Conservation (phyloP, 53 echinoderm and acorn worm genomes). For the Actinopyga echinites region DNA sequence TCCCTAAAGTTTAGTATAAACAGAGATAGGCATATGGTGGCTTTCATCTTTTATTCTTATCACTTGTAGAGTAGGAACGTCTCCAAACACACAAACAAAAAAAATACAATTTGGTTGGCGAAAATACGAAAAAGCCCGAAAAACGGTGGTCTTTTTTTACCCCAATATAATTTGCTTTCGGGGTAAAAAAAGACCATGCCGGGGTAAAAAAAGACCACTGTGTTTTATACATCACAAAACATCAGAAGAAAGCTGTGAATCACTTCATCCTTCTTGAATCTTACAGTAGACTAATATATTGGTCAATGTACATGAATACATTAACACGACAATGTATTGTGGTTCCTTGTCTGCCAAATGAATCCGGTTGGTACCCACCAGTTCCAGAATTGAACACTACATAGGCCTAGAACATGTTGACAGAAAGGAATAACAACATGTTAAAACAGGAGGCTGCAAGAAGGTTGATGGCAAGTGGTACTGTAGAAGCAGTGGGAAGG, state of each 20-base stretch:
- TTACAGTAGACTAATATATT: neutral
- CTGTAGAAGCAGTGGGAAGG: neutral
- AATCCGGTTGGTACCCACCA: slow-evolving; percentile 5
- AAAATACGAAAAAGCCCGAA: neutral
- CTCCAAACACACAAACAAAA: neutral
- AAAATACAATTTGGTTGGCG: neutral
- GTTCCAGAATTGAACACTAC: slow-evolving; percentile 15
- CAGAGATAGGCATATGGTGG: slow-evolving; percentile 12
- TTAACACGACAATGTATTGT: neutral
- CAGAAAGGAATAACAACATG: slow-evolving; percentile 10
- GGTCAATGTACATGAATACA: neutral
- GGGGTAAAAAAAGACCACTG: slow-evolving; percentile 4
- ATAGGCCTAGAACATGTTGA: slow-evolving; percentile 19
- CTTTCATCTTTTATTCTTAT: slow-evolving; percentile 4
- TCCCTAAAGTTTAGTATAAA: neutral
- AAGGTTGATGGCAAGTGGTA: slow-evolving; percentile 5
- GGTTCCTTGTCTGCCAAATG: slow-evolving; percentile 9
- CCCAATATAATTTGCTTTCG: neutral
- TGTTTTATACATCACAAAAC: too few relatives aligned
- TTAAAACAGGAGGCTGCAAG: slow-evolving; percentile 3
- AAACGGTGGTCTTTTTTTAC: neutral
- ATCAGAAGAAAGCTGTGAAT: neutral
- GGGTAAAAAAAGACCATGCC: neutral
- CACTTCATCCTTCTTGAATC: neutral
- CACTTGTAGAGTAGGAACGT: neutral